These are phyloP conservation scores for Oplegnathus fasciatus DNA, from an alignment of 2,113 vertebrate species.

Conservation along the genomic window DNA sequence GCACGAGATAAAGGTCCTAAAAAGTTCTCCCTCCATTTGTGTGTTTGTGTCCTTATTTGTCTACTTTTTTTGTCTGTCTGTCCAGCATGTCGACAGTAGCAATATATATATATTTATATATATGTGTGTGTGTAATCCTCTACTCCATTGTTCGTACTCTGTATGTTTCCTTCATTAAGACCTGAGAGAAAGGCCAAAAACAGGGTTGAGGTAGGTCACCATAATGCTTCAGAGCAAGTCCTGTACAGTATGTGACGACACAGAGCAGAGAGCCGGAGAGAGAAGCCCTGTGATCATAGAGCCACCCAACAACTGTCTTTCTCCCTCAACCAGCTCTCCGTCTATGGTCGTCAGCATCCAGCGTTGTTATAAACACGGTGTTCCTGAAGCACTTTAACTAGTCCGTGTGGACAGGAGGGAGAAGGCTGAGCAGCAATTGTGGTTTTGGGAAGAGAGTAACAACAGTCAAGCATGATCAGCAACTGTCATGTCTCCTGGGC, in stretches of 20 bases:
- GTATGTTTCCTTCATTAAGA: constrained; percentile 66
- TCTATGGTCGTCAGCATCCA: too few relatives aligned
- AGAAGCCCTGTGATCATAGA: constrained; percentile 37
- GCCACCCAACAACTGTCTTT: constrained; percentile 18
- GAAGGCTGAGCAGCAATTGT: constrained; percentile 61
- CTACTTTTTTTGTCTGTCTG: constrained; percentile 22
- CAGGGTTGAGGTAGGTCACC: constrained; percentile 84
- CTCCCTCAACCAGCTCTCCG: constrained; percentile 30
- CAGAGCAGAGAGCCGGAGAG: constrained; percentile 5
- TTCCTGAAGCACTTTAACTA: constrained; percentile 58
- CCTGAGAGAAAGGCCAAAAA: constrained; percentile 77
- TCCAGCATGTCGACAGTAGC: constrained; percentile 37
- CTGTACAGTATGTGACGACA: constrained; percentile 39
- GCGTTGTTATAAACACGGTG: constrained; percentile 9
- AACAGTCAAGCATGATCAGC: constrained; percentile 45
- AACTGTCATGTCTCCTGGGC: constrained; percentile 40
- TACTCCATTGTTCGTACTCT: constrained; percentile 52
- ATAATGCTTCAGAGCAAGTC: constrained; percentile 67
- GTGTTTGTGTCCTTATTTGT: constrained; percentile 28
- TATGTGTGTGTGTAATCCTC: constrained; percentile 20
- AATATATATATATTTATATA: constrained; percentile 37
- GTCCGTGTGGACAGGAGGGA: constrained; percentile 60
- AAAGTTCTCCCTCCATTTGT: constrained; percentile 55
- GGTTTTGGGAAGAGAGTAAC: constrained; percentile 56
- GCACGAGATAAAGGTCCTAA: constrained; percentile 58